These are phyloP conservation scores for Xanthia icteritia DNA, from an alignment of 2,888 invertebrate genomes.

Conservation along the genomic window DNA sequence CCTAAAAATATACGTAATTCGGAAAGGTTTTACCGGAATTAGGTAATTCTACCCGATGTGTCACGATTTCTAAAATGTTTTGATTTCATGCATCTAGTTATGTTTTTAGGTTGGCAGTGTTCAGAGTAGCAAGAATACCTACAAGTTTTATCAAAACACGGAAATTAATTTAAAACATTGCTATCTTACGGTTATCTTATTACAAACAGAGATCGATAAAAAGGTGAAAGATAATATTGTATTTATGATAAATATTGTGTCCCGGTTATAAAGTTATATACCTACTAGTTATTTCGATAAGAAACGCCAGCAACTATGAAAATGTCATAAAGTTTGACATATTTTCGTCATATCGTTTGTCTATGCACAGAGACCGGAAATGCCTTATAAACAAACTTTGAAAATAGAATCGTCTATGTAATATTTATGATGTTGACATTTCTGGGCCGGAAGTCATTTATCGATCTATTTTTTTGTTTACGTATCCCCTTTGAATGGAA, in stretches of 20 bases:
- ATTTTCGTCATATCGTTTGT: conserved; percentile 24
- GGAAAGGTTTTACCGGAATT: background rate
- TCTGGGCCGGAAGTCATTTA: conserved; percentile 16
- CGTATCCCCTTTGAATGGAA: background rate
- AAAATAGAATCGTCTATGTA: conserved; percentile 37
- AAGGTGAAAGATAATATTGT: too few relatives aligned
- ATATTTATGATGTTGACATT: conserved; percentile 25
- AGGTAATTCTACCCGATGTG: background rate
- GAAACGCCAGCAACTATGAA: background rate
- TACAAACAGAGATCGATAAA: conserved; percentile 33
- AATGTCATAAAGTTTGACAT: conserved; percentile 37
- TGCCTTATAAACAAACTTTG: conserved; percentile 38
- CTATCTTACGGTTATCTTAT: conserved; percentile 28
- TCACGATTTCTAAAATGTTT: background rate
- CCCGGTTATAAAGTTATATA: background rate
- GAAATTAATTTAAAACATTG: conserved; percentile 38
- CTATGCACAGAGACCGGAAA: conserved; percentile 29
- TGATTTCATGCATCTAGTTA: background rate
- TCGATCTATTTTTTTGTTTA: conserved; percentile 3
- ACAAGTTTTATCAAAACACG: conserved; percentile 32
- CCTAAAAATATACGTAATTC: background rate
- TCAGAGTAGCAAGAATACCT: background rate
- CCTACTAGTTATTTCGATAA: background rate
- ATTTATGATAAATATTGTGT: conserved; percentile 10
- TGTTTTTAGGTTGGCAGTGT: background rate